Evolutionary conservation across 2,888 invertebrate genomes (phyloP).

Genomic region (Linnaemya vulpina): DNA sequence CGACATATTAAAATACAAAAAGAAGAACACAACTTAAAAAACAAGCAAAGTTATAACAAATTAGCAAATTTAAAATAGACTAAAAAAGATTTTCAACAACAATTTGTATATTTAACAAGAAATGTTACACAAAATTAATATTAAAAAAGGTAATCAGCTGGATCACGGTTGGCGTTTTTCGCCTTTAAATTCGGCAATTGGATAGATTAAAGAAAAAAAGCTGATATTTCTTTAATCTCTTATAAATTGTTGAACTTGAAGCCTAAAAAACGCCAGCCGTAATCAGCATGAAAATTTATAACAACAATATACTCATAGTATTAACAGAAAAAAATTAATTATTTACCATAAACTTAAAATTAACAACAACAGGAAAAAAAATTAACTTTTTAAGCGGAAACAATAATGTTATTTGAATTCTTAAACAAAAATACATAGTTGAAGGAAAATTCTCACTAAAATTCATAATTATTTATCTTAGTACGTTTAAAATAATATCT

Average conservation of each 20-base stretch:
- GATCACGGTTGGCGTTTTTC: too few species aligned
- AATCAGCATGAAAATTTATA: too few species aligned
- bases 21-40: not conserved
- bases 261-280: too few species aligned
- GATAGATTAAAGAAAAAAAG: too few species aligned
- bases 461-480: not conserved
- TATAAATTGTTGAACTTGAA: too few species aligned
- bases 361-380: not conserved
- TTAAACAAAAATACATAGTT: not conserved
- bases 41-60: too few species aligned
- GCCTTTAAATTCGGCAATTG: too few species aligned
- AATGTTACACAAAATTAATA: not conserved
- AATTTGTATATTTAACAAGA: slow-evolving; percentile 19
- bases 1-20: not conserved
- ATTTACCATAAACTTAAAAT: not conserved
- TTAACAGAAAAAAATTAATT: not conserved
- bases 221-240: too few species aligned
- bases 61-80: too few species aligned
- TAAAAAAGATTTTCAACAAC: slow-evolving; percentile 7
- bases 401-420: slow-evolving; percentile 7
- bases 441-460: not conserved
- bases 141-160: slow-evolving; percentile 2
- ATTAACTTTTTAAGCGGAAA: slow-evolving; percentile 20
- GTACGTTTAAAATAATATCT: not conserved
- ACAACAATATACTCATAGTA: slow-evolving; percentile 13